A percentile compares a stretch with the other conserved stretches of the same genome.
Evolutionary conservation across 2,797 vertebrate species (phyloP).

Genomic region (Cirrhinus molitorella): DNA sequence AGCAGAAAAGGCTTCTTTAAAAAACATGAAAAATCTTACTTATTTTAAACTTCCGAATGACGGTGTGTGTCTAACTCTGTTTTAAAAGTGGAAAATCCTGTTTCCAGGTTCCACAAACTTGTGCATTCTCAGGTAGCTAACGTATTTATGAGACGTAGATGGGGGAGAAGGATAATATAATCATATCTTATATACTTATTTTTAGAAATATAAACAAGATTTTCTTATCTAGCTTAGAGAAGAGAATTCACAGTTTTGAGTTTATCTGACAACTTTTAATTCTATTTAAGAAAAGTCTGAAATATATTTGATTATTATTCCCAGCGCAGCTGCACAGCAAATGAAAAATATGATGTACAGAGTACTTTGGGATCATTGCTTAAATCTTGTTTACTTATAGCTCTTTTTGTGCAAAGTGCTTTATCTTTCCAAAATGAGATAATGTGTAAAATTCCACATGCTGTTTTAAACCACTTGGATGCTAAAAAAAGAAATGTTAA

Average conservation of each 20-base stretch:
- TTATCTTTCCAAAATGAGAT: constrained; percentile 40
- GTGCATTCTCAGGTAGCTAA: not conserved
- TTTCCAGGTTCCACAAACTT: not conserved
- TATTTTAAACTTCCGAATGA: too few relatives aligned
- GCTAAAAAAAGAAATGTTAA: constrained; percentile 41
- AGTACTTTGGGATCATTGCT: constrained; percentile 26
- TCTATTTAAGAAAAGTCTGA: constrained; percentile 15
- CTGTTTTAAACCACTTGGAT: constrained; percentile 55
- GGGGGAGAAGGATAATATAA: not conserved
- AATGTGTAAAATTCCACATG: constrained; percentile 55
- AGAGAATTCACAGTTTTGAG: not conserved
- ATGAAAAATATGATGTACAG: constrained; percentile 36
- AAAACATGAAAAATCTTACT: too few relatives aligned
- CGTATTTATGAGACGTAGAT: not conserved
- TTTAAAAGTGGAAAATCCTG: not conserved
- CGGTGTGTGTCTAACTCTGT: too few relatives aligned
- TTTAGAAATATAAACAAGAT: not conserved
- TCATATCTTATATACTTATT: not conserved
- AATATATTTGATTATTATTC: constrained; percentile 33
- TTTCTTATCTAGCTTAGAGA: not conserved
- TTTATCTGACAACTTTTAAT: constrained; percentile 36
- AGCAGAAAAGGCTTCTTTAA: too few relatives aligned
- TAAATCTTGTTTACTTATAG: constrained; percentile 28
- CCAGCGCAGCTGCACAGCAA: constrained; percentile 29
- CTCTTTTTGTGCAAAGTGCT: constrained; percentile 7